These are phyloP conservation scores for Peromyscus eremicus DNA, from an alignment of 2,797 vertebrate species.

Conservation along the genomic window DNA sequence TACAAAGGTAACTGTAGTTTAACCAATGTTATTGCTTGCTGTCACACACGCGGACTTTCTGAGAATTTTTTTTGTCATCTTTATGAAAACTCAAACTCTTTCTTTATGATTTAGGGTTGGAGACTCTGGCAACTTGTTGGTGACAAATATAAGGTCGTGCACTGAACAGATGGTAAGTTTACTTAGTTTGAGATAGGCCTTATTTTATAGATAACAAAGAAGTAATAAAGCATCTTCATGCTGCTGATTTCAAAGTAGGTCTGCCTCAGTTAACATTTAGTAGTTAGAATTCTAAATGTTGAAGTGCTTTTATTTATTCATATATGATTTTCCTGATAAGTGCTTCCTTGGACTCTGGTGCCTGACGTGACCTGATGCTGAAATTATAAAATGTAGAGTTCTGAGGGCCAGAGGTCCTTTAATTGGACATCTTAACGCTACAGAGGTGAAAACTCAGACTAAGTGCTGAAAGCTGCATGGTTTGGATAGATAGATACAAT, in stretches of 20 bases:
- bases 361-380: slow-evolving; percentile 55
- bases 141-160: slow-evolving; percentile 39
- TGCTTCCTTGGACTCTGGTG: slow-evolving; percentile 19
- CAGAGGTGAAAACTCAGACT: slow-evolving; percentile 41
- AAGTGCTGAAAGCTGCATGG: neutral
- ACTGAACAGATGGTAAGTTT: slow-evolving; percentile 30
- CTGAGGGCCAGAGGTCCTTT: slow-evolving; percentile 29
- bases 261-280: neutral
- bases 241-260: neutral
- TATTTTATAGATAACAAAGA: slow-evolving; percentile 42
- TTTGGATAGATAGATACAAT: neutral
- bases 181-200: slow-evolving; percentile 37
- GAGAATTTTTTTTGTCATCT: slow-evolving; percentile 59
- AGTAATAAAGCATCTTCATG: slow-evolving; percentile 21
- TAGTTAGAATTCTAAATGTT: slow-evolving; percentile 36
- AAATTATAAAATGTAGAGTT: slow-evolving; percentile 66
- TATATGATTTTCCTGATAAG: slow-evolving; percentile 50
- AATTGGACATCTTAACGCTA: slow-evolving; percentile 65
- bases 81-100: slow-evolving; percentile 1
- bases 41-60: slow-evolving; percentile 20
- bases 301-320: slow-evolving; percentile 29
- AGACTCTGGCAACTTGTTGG: slow-evolving; percentile 54
- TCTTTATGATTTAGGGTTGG: slow-evolving; percentile 42
- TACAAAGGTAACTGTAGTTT: slow-evolving; percentile 17
- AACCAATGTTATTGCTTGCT: slow-evolving; percentile 27